phyloP scores from a whole-genome alignment of 2,113 vertebrate species.

The Sorex fumeus region DNA sequence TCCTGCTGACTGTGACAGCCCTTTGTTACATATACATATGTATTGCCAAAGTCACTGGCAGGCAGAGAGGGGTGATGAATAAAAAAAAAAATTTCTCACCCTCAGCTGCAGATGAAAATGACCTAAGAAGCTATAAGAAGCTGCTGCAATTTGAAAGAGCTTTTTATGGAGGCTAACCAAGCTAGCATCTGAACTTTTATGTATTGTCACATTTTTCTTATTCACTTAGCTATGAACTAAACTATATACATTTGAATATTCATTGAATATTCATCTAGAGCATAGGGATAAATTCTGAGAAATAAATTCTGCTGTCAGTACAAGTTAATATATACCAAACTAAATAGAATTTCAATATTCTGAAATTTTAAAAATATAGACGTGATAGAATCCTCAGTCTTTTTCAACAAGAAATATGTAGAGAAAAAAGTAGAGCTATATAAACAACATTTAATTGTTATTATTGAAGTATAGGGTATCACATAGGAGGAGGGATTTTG shows the following conservation, averaged over 20 bases:
- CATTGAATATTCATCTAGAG: no score
- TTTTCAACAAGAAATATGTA: neutral
- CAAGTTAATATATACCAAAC: neutral
- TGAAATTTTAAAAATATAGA: neutral
- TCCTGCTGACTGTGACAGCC: no score
- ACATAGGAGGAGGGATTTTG: no score
- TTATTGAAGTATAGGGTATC: no score
- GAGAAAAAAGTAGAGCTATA: neutral
- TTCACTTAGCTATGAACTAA: neutral
- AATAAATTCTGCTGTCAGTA: constrained; percentile 16
- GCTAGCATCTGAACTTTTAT: neutral
- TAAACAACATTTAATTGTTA: neutral
- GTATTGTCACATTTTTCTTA: neutral
- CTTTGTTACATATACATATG: no score
- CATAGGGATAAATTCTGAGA: neutral
- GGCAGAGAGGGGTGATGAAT: no score
- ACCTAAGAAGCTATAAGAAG: neutral
- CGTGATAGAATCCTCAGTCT: neutral
- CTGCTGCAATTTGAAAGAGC: neutral
- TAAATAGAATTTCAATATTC: neutral
- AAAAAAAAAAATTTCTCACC: neutral
- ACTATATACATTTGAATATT: neutral
- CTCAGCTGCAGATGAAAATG: neutral
- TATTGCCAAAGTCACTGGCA: no score
- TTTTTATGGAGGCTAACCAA: neutral